Conservation (phyloP, 2,888 invertebrate genomes). For the Pseudeuparius sepicola region DNA sequence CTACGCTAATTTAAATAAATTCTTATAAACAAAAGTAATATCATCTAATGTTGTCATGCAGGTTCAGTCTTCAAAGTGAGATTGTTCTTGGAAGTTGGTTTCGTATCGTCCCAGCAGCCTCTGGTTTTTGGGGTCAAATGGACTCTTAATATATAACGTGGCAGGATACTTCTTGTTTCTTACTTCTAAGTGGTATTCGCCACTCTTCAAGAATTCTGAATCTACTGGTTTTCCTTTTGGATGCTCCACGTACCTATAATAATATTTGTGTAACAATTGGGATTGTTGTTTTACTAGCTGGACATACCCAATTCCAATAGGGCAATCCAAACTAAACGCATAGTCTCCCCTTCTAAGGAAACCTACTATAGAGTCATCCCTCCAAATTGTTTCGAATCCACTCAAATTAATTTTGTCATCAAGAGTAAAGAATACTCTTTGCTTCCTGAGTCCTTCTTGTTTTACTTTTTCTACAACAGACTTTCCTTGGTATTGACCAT, state of each 20-base stretch:
- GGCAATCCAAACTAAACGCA: conserved; percentile 49
- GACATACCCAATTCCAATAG: conserved; percentile 52
- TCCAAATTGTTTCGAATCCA: conserved; percentile 77
- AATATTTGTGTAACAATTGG: no score
- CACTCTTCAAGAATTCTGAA: conserved; percentile 55
- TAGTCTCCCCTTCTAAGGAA: conserved; percentile 75
- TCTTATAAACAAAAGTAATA: no score
- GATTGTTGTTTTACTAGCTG: no score
- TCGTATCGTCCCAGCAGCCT: conserved; percentile 63
- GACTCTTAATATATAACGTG: conserved; percentile 58
- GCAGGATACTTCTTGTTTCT: conserved; percentile 67
- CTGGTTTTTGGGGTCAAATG: conserved; percentile 72
- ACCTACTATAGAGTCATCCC: conserved; percentile 67
- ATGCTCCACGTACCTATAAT: conserved; percentile 44
- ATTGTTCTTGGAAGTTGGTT: conserved; percentile 35
- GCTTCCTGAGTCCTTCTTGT: conserved; percentile 58
- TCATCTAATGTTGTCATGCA: no score
- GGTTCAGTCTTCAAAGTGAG: conserved; percentile 40
- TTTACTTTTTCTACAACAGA: conserved; percentile 51
- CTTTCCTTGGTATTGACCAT: conserved; percentile 71
- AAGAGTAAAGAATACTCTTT: conserved; percentile 62
- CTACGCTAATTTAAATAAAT: no score
- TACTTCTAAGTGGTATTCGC: conserved; percentile 70
- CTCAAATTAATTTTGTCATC: conserved; percentile 65
- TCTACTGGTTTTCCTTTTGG: conserved; percentile 52